Base-by-base conservation (phyloP, 1,140 invertebrate species). In the Armadillidium nasatum region DNA sequence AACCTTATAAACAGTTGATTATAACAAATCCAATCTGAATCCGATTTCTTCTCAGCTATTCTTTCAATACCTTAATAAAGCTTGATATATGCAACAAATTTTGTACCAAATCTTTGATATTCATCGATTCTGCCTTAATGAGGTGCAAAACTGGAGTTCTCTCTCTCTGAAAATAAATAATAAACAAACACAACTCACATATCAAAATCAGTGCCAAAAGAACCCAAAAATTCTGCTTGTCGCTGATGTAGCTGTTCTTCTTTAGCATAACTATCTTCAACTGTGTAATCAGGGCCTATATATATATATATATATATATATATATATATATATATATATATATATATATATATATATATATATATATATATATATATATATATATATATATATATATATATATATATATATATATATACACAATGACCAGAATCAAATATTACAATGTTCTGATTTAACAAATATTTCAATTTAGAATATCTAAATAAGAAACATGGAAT, bases 221-320 rank as follows among this genome's bases (percentile, higher is more conserved):
- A 54, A 60, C 76, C 76, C 4, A 76, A 75, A 71, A 77, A 81
- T 83, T 90, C 70, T 4, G 78, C 77, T 54, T 83, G 90, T 72
- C 89, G 88, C 83, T 90, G 89, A 79, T 89, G 88, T 60, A 93
- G 82, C 83, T 89, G 89, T 77, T 90, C 88, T 82, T 93, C 92
- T 82, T 91, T 92, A 10, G 90, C 91, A 85, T 93, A 94, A 82
- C 91, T 93, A 82, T 93, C 90, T 84, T 92, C 89, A 82, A 94
- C 88, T 81, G 89, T 90, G 81, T 92, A 92, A 83, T 90, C 89
- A 72, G 89, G 87, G 22, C 86, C 87, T n/a, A 33, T 33, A 33
- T 33, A 33, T 33, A n/a, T 33, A 33, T 33, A 33, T 33, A 33
- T 33, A 33, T 33, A 33, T 33, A 33, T 33, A 33, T 33, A 33